These are phyloP conservation scores for Paratrypauchen microcephalus DNA, from an alignment of 2,797 vertebrate species.

Conservation along the genomic window DNA sequence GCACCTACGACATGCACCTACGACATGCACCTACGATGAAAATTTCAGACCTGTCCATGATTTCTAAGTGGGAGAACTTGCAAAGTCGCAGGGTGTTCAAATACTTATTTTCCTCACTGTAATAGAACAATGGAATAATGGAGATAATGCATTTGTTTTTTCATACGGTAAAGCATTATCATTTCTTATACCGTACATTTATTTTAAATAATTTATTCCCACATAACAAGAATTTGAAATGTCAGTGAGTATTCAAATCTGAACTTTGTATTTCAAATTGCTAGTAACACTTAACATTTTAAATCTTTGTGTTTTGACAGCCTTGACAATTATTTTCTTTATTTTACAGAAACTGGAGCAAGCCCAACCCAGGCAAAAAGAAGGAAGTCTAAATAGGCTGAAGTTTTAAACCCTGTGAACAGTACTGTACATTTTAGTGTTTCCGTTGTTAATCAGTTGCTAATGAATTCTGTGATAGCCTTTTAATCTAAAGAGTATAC, in stretches of 20 bases:
- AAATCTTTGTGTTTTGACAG: background rate
- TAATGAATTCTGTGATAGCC: slow-evolving; percentile 77
- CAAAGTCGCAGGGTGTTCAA: no score
- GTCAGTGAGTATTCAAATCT: background rate
- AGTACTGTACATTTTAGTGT: slow-evolving; percentile 88
- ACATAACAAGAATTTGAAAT: background rate
- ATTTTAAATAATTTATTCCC: no score
- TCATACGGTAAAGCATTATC: background rate
- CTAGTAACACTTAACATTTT: no score
- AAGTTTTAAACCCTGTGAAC: slow-evolving; percentile 81
- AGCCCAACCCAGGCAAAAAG: slow-evolving; percentile 95
- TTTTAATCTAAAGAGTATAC: slow-evolving; percentile 74
- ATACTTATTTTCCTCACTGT: no score
- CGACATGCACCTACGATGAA: no score
- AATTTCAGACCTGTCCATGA: no score
- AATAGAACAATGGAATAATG: background rate
- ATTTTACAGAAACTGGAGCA: slow-evolving; percentile 84
- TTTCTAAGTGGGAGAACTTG: no score
- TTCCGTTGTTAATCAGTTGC: slow-evolving; percentile 83
- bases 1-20: no score
- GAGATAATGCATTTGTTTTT: background rate
- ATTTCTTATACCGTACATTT: no score
- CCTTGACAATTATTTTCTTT: slow-evolving; percentile 1
- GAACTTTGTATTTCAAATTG: background rate
- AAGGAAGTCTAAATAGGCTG: slow-evolving; percentile 96